Evolutionary conservation across 92 coral and sea anemone species (phyloP), one percentile per base, ranked within the genome.

Genomic region (Parazoanthus darwini): DNA sequence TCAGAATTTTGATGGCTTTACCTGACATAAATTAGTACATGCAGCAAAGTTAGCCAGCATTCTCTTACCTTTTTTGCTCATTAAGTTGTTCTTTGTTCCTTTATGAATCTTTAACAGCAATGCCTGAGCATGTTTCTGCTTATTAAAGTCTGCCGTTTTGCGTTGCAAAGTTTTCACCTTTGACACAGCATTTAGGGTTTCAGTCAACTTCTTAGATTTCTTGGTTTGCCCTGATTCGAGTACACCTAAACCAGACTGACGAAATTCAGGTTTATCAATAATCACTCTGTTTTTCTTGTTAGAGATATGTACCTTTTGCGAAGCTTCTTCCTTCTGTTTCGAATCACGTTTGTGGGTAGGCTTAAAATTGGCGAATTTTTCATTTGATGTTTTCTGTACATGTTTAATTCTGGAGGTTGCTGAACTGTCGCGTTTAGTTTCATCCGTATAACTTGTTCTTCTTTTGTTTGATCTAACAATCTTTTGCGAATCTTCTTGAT

Each of bases 31-130:
- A 3, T 68, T 25, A 68, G 59, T 13, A 54, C 20, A 54, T 54
- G 3, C 18, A 54, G 16, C 58, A 51, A 51, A 51, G 2, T 15
- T 20, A 54, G 59, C 18, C 9, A 1, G 1, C 10, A 9, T 42
- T 77, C 0, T n/a, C 74, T 58, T 63, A 81, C 85, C 85, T 81
- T 22, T 81, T 59, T 59, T 79, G 9, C 42, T 79, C 8, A n/a
- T 8, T 33, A 23, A 26, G 67, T 15, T 33, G 23, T 26, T 79
- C 8, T n/a, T 81, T 59, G 54, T 66, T 58, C 54, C 51, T 25
- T 81, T 81, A 22, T 20, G 22, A 3, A 3, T 35, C 7, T 76
- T 23, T 39, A n/a, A 76, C 5, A 20, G 10, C 8, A 5, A 9
- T 42, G 59, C 8, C 37, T 39, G 43, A 56, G 56, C 56, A 22